Percentiles rank a stretch among this genome's conserved stretches.
Evolutionary conservation across 2,797 vertebrate genomes (phyloP).

Genomic region (Halcyon chelicuti): DNA sequence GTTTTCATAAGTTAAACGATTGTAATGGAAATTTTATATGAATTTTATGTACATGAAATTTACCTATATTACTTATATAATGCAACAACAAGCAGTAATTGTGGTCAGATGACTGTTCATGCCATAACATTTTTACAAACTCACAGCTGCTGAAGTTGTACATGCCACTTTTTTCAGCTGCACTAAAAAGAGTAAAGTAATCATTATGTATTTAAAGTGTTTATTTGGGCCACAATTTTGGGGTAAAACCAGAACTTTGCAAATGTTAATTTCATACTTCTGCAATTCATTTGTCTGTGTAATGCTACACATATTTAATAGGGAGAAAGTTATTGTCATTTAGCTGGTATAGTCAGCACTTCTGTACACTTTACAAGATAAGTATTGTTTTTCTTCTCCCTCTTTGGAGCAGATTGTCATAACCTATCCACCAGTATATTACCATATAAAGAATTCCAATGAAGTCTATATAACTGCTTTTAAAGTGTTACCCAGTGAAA

Average conservation of each 20-base stretch:
- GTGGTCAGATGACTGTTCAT: background rate
- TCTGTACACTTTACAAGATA: background rate
- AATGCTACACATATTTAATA: background rate
- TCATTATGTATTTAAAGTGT: background rate
- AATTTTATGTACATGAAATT: background rate
- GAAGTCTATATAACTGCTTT: background rate
- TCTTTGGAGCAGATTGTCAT: background rate
- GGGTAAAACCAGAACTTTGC: background rate
- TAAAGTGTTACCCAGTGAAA: background rate
- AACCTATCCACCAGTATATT: background rate
- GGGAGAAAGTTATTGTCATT: background rate
- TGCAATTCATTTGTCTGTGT: background rate
- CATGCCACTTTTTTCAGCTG: background rate
- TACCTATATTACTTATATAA: background rate
- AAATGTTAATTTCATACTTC: background rate
- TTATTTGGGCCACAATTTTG: constrained; percentile 22
- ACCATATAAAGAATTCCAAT: background rate
- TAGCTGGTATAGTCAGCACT: background rate
- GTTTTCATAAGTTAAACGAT: background rate
- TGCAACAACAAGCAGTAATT: constrained; percentile 23
- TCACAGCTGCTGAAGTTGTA: background rate
- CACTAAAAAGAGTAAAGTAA: background rate
- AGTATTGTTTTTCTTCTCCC: background rate
- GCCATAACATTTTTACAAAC: background rate
- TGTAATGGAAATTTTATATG: background rate